phyloP scores from a whole-genome alignment of 2,888 invertebrate genomes.

The Auanema freiburgensis region DNA sequence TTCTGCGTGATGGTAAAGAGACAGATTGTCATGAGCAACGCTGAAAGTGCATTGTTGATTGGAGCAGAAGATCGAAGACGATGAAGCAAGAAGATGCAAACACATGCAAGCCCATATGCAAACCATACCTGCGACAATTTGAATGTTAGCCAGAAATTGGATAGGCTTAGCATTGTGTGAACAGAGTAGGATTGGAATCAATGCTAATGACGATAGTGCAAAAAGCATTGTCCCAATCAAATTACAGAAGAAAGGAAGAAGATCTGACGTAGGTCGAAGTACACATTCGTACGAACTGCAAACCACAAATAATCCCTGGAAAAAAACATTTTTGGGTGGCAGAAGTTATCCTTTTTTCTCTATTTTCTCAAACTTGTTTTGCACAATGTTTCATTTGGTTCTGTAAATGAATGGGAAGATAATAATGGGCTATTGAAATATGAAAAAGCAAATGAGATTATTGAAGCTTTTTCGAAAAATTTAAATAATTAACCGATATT shows the following conservation, averaged over 20 bases:
- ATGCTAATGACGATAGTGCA: slow-evolving; percentile 12
- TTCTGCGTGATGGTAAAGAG: slow-evolving; percentile 16
- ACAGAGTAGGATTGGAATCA: slow-evolving; percentile 14
- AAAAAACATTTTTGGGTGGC: background rate
- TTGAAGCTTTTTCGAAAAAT: no score
- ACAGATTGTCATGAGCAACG: slow-evolving; percentile 13
- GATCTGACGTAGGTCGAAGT: slow-evolving; percentile 11
- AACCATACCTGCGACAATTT: slow-evolving; percentile 16
- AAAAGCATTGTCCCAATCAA: slow-evolving; percentile 16
- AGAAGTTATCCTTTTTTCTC: background rate
- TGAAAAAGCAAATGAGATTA: no score
- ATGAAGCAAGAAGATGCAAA: background rate
- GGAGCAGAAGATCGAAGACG: no score
- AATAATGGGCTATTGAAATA: no score
- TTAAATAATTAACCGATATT: no score
- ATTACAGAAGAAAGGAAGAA: slow-evolving; percentile 14
- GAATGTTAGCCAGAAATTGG: slow-evolving; percentile 18
- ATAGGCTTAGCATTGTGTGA: slow-evolving; percentile 11
- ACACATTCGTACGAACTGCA: slow-evolving; percentile 15
- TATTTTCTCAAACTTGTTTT: slow-evolving; percentile 1
- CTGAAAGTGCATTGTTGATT: background rate
- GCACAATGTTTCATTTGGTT: no score
- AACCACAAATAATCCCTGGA: slow-evolving; percentile 16
- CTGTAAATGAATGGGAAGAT: no score
- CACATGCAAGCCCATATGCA: background rate